Conservation (phyloP, 2,888 invertebrate genomes). For the Aethes cnicana region DNA sequence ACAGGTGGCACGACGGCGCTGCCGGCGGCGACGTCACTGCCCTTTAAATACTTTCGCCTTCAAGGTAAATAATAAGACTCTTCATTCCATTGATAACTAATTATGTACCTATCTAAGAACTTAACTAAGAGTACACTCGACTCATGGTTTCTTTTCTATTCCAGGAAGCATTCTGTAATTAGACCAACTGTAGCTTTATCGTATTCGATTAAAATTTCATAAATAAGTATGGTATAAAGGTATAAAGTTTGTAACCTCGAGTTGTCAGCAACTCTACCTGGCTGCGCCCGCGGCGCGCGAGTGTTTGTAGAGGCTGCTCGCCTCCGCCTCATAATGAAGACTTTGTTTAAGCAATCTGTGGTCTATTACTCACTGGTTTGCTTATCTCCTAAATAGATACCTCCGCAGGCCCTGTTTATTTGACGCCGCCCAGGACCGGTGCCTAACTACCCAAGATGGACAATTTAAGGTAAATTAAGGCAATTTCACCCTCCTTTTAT, state of each 20-base stretch:
- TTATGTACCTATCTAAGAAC: too few relatives aligned
- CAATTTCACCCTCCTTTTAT: constrained; percentile 38
- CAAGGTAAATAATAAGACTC: not conserved
- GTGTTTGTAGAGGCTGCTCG: constrained; percentile 43
- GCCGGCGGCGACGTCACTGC: constrained; percentile 3
- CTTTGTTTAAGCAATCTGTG: constrained; percentile 53
- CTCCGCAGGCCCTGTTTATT: constrained; percentile 44
- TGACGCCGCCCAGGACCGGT: constrained; percentile 37
- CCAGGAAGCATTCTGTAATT: too few relatives aligned
- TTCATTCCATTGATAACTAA: too few relatives aligned
- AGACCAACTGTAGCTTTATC: too few relatives aligned
- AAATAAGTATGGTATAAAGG: too few relatives aligned
- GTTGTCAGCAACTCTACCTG: not conserved
- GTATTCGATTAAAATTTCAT: too few relatives aligned
- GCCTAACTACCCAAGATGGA: constrained; percentile 40
- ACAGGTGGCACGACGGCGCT: constrained; percentile 12
- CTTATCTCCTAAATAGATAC: constrained; percentile 45
- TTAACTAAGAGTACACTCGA: too few relatives aligned
- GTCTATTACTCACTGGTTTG: constrained; percentile 51
- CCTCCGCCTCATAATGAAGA: constrained; percentile 50
- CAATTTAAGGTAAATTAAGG: constrained; percentile 44
- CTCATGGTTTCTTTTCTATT: too few relatives aligned
- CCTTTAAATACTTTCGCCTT: not conserved
- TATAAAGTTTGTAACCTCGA: too few relatives aligned
- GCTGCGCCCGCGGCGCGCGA: constrained; percentile 34